phyloP scores from a whole-genome alignment of 2,113 vertebrate genomes.

The Oreochromis spilurus region DNA sequence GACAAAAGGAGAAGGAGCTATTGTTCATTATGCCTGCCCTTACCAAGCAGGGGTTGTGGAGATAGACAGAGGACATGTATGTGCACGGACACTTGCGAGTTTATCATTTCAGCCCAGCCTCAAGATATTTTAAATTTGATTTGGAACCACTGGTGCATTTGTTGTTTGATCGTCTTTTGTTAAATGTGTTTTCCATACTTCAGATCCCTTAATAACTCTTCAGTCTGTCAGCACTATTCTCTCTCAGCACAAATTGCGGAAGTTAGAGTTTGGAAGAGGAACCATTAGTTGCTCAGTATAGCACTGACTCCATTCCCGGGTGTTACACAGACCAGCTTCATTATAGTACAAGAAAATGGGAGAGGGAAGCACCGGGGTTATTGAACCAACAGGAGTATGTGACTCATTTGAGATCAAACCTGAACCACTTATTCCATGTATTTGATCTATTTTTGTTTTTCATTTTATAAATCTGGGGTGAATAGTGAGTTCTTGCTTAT shows the following conservation, averaged over 20 bases:
- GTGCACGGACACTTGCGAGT: background rate
- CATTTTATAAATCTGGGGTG: background rate
- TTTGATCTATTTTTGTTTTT: background rate
- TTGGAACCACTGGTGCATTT: background rate
- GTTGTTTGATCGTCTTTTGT: background rate
- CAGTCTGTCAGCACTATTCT: constrained; percentile 3
- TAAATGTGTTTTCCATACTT: background rate
- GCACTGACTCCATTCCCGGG: constrained; percentile 70
- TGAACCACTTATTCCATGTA: background rate
- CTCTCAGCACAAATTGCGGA: constrained; percentile 41
- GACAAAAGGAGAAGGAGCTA: background rate
- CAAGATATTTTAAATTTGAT: background rate
- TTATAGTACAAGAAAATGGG: background rate
- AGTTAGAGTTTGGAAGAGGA: constrained; percentile 62
- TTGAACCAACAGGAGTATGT: background rate
- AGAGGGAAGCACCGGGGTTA: background rate
- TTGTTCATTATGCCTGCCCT: background rate
- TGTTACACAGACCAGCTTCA: constrained; percentile 34
- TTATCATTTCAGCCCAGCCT: background rate
- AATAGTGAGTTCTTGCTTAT: background rate
- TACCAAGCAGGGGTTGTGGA: background rate
- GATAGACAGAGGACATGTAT: background rate
- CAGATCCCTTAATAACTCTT: background rate
- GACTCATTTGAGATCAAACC: background rate
- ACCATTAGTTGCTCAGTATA: constrained; percentile 69